A percentile compares a stretch with the other conserved stretches of the same genome.
Evolutionary conservation across 2,113 vertebrate species (phyloP).

Genomic region (Bufo bufo): DNA sequence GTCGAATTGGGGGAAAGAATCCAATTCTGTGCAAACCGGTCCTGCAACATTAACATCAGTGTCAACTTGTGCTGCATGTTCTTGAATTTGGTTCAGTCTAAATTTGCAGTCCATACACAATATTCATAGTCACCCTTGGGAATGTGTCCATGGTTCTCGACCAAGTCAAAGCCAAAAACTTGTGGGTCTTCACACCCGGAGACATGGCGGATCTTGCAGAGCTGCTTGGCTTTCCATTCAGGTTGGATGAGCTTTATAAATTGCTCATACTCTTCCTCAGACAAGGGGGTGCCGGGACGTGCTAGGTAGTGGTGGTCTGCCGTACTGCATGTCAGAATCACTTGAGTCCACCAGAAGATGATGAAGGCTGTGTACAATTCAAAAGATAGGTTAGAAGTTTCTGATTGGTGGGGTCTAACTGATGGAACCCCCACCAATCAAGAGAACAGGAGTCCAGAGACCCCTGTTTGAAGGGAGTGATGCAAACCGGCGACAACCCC

Average conservation of each 20-base stretch:
- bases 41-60: neutral
- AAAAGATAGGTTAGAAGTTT: neutral
- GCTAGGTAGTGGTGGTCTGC: neutral
- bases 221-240: neutral
- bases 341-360: neutral
- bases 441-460: too few species aligned
- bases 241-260: neutral
- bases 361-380: neutral
- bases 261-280: neutral
- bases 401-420: too few species aligned
- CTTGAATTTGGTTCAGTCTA: neutral
- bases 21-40: neutral
- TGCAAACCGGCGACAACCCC: too few species aligned
- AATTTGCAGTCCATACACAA: neutral
- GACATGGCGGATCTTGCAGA: neutral
- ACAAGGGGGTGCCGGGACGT: neutral
- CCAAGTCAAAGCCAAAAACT: neutral
- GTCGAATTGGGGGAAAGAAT: neutral
- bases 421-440: too few species aligned
- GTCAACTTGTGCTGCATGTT: neutral
- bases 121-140: neutral
- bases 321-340: neutral
- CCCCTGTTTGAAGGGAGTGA: too few species aligned
- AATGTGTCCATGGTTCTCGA: neutral
- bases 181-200: neutral